A percentile compares a stretch with the other conserved stretches of the same genome.
Evolutionary conservation across 2,113 vertebrate genomes (phyloP).

Genomic region (Pteronura brasiliensis): DNA sequence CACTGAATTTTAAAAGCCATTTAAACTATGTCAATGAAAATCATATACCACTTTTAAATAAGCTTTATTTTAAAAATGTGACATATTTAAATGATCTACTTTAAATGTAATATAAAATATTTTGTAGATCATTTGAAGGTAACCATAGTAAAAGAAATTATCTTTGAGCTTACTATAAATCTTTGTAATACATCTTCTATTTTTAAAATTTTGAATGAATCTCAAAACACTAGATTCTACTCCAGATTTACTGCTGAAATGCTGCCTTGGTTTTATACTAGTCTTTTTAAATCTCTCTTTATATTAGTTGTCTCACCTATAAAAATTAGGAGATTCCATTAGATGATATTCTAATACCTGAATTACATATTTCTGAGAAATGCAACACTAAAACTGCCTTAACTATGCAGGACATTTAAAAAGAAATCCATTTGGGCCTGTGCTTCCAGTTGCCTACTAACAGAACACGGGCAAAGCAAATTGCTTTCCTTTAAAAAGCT

Average conservation of each 20-base stretch:
- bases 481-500: neutral
- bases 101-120: neutral
- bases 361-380: neutral
- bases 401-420: neutral
- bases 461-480: neutral
- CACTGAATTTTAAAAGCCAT: slow-evolving; percentile 7
- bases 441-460: neutral
- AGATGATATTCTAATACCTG: neutral
- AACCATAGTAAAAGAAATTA: slow-evolving; percentile 3
- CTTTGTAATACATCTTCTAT: neutral
- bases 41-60: neutral
- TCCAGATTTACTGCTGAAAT: neutral
- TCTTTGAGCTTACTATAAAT: neutral
- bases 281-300: neutral
- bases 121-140: neutral
- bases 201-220: neutral
- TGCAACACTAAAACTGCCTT: neutral
- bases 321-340: neutral
- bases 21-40: slow-evolving; percentile 21
- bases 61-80: neutral
- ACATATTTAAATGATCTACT: neutral
- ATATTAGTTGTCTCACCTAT: neutral
- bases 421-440: neutral
- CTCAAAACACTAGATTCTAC: neutral
- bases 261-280: neutral